These are phyloP conservation scores for Macrocentrus cingulum DNA, from an alignment of 1,140 invertebrate species.

Conservation along the genomic window DNA sequence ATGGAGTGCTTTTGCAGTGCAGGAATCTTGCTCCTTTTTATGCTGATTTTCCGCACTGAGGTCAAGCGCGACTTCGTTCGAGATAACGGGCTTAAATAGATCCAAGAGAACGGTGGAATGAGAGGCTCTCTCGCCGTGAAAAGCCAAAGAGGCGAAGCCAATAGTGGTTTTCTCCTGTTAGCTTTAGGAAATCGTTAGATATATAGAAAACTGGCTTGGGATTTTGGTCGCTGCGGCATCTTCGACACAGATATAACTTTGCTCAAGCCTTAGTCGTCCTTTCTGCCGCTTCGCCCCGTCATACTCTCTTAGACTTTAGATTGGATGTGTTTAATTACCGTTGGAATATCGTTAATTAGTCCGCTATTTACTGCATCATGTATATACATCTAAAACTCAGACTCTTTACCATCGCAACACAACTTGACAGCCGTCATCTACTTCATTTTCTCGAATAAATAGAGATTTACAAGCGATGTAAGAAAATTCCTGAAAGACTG, in stretches of 20 bases:
- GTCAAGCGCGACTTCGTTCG: conserved; percentile 7
- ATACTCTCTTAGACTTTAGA: conserved; percentile 28
- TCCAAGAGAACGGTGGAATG: conserved; percentile 30
- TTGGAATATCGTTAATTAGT: conserved; percentile 59
- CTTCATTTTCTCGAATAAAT: too few relatives aligned
- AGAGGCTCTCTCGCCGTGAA: conserved; percentile 29
- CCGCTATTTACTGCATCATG: conserved; percentile 24
- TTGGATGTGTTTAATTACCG: conserved; percentile 52
- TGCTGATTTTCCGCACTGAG: too few relatives aligned
- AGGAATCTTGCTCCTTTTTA: too few relatives aligned
- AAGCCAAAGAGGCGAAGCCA: conserved; percentile 42
- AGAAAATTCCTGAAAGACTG: too few relatives aligned
- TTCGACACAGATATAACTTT: conserved; percentile 26
- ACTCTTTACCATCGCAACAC: conserved; percentile 3
- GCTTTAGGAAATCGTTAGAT: conserved; percentile 27
- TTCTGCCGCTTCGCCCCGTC: conserved; percentile 17
- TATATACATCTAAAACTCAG: conserved; percentile 5
- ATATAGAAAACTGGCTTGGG: conserved; percentile 23
- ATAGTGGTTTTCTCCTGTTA: conserved; percentile 44
- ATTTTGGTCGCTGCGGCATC: conserved; percentile 21
- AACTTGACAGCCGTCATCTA: too few relatives aligned
- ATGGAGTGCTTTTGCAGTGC: too few relatives aligned
- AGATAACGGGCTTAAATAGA: conserved; percentile 37
- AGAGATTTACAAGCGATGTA: too few relatives aligned
- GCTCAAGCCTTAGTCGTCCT: conserved; percentile 3